Conservation (phyloP, 2,888 invertebrate species). For the Blastobasis adustella region DNA sequence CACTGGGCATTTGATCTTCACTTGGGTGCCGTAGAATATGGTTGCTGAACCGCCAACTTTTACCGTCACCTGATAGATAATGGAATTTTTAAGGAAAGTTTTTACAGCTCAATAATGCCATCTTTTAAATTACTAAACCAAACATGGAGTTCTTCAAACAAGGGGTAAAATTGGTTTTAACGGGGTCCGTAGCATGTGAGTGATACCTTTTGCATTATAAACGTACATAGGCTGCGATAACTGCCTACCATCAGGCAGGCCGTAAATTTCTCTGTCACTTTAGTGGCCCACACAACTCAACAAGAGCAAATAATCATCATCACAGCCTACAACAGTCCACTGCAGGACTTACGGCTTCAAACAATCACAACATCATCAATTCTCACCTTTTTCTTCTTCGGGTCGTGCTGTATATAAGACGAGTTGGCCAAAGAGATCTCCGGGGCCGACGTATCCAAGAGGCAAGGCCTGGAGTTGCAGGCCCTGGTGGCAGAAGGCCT, state of each 20-base stretch:
- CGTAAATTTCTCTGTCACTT: too few relatives aligned
- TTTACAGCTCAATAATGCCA: too few relatives aligned
- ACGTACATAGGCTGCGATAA: too few relatives aligned
- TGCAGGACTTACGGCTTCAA: too few relatives aligned
- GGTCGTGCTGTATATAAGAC: conserved; percentile 89
- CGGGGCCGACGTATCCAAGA: conserved; percentile 80
- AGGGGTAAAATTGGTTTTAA: too few relatives aligned
- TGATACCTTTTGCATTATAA: too few relatives aligned
- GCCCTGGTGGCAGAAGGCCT: conserved; percentile 86
- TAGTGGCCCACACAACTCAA: too few relatives aligned
- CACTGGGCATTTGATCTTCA: conserved; percentile 95
- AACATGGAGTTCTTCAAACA: too few relatives aligned
- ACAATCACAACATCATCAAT: background rate
- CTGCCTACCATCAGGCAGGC: too few relatives aligned
- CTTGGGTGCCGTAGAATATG: conserved; percentile 91
- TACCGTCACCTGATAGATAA: conserved; percentile 79
- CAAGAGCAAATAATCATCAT: background rate
- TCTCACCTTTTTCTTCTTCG: conserved; percentile 81
- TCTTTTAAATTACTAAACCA: too few relatives aligned
- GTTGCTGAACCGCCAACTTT: conserved; percentile 94
- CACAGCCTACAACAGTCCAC: too few relatives aligned
- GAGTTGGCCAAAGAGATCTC: conserved; percentile 87
- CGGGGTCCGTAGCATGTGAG: too few relatives aligned
- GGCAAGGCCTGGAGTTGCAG: conserved; percentile 89
- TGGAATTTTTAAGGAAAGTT: conserved; percentile 1